Base-by-base conservation (phyloP, 2,888 invertebrate genomes). In the Rhagonycha fulva region DNA sequence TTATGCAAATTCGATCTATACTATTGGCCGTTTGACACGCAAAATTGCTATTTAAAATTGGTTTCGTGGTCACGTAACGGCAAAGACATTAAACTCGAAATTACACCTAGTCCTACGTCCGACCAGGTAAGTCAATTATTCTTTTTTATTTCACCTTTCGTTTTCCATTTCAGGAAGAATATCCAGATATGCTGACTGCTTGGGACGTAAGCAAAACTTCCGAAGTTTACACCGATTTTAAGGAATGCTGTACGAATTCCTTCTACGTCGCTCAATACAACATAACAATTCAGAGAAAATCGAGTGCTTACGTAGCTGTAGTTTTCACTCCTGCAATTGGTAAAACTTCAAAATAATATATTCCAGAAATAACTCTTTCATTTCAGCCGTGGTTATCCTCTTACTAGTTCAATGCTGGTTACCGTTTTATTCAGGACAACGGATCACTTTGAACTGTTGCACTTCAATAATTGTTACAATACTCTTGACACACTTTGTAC, bases 1-100 rank as follows among this genome's bases (percentile, higher is more conserved):
- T 91, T 92, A 82, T 93, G 93, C 82, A 91, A 92, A 75, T 84
- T 92, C 30, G 91, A 95, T 84, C 88, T 96, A 71, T 87, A 89
- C 14, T 88, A 90, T 77, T 96, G 96, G 96, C 96, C 96, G 0
- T 91, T 89, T 68, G 96, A 96, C 86, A 87, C 87, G 7, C 95
- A 96, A 84, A 87, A 85, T 0, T 94, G 94, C 82, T 83, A 86
- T 66, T 87, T 96, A 76, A 90, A 90, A 82, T 91, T 96, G 76
- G 95, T 94, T 1, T 94, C 95, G 0, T 93, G 95, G 91, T 91
- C 92, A 0, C 91, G 92, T 83, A 89, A 89, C 70, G 90, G 90
- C 0, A 90, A 92, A 24, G 90, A 93, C 80, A 87, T 94, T 7
- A 89, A 91, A 78, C 81, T 91, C 11, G 83, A 82, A 5, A 9